A percentile compares a stretch with the other conserved stretches of the same genome.
Conservation (phyloP, 2,888 invertebrate genomes). For the Epinotia bilunana region DNA sequence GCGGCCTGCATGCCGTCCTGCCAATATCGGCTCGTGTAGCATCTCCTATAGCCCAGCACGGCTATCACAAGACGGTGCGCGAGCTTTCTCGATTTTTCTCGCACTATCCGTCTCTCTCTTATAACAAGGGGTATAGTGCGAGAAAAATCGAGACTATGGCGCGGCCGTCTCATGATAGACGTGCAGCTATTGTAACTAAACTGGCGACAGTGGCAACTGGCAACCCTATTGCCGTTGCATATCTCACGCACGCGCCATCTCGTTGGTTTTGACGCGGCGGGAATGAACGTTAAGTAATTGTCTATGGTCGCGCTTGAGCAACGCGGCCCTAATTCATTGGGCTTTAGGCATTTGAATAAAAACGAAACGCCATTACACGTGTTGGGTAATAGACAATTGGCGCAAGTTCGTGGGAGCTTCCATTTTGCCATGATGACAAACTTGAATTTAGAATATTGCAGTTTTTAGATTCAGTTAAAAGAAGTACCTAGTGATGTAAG, state of each 20-base stretch:
- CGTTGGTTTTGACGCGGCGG: slow-evolving; percentile 9
- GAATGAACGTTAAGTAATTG: slow-evolving; percentile 18
- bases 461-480: no score
- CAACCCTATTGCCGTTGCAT: slow-evolving; percentile 9
- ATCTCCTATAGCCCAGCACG: no score
- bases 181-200: not conserved
- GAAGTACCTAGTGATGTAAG: no score
- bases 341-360: slow-evolving; percentile 26
- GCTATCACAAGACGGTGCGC: no score
- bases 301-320: slow-evolving; percentile 14
- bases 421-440: not conserved
- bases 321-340: slow-evolving; percentile 28
- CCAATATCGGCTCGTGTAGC: no score
- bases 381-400: slow-evolving; percentile 22
- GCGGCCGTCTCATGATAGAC: no score
- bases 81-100: no score
- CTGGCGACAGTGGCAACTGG: slow-evolving; percentile 9
- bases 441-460: no score
- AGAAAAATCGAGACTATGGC: no score
- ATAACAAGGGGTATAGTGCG: no score
- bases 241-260: slow-evolving; percentile 13
- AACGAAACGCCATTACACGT: slow-evolving; percentile 12
- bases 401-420: not conserved
- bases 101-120: no score
- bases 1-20: no score